A percentile compares a stretch with the other conserved stretches of the same genome.
These are phyloP conservation scores for Plectrocnemia conspersa DNA, from an alignment of 1,140 invertebrate species.

Conservation along the genomic window DNA sequence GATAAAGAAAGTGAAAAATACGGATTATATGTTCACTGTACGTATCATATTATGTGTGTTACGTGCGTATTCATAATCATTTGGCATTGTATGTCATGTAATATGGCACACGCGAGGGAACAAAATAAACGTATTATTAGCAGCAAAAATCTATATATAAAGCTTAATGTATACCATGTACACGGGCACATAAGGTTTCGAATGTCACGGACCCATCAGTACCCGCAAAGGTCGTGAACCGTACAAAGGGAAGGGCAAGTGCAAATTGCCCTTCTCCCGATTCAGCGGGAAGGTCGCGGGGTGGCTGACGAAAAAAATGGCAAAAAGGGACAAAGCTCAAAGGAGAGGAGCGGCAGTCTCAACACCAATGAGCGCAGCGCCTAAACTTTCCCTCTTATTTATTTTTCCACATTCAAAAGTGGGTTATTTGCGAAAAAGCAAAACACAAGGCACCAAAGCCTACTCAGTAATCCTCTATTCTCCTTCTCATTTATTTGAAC, in stretches of 20 bases:
- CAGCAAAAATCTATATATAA: too few species aligned
- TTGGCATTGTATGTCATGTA: too few species aligned
- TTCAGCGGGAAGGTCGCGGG: too few species aligned
- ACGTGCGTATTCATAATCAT: too few species aligned
- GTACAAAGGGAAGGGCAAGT: not conserved
- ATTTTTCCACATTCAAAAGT: constrained; percentile 13
- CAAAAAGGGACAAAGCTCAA: constrained; percentile 1
- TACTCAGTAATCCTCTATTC: constrained; percentile 12
- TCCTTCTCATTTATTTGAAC: constrained; percentile 15
- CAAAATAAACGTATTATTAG: too few species aligned
- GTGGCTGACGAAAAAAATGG: constrained; percentile 6
- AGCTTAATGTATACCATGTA: too few species aligned
- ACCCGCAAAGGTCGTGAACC: not conserved
- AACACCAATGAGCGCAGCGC: constrained; percentile 7
- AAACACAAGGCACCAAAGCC: not conserved
- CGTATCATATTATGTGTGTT: too few species aligned
- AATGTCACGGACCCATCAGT: not conserved
- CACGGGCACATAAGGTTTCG: too few species aligned
- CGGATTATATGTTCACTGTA: too few species aligned
- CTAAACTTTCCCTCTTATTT: constrained; percentile 13
- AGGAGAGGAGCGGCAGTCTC: constrained; percentile 14
- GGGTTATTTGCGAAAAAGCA: constrained; percentile 13
- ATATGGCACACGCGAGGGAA: too few species aligned
- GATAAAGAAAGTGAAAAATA: too few species aligned
- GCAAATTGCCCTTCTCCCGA: constrained; percentile 4